Evolutionary conservation across 1,140 invertebrate genomes (phyloP), one percentile per base, ranked within the genome.

Genomic region (Lethrus apterus): DNA sequence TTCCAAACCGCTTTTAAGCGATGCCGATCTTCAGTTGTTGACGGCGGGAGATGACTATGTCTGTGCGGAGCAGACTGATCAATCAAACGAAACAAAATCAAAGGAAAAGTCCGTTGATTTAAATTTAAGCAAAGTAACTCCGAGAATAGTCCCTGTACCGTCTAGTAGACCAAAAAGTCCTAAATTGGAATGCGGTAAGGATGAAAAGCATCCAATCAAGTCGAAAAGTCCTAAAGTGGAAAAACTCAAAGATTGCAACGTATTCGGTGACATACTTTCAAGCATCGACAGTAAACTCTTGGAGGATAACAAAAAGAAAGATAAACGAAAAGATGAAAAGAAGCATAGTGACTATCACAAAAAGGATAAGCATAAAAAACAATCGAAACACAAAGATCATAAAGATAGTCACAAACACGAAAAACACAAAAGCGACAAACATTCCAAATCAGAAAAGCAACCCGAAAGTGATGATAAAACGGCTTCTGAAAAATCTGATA

Each of bases 401-500:
- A 21, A 32, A 21, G n/a, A 36, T 41, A 4, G 53, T 26, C 36
- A 46, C 17, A 18, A 40, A 49, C 29, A 24, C 20, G 35, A 44
- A 24, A 33, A 34, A 40, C 17, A 41, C 20, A 30, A 32, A 41
- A 20, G 14, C 44, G 14, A 46, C 49, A 31, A 43, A 15, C 13
- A 24, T 33, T 19, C 32, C 19, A 9, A 48, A 73, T 56, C 57
- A 64, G 24, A 68, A 72, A 50, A 62, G 21, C 17, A 36, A 65
- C 54, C 58, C 50, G 68, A 74, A 67, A 41, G 32, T 60, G 15
- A 50, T 59, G 0, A 64, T 63, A 35, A 62, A 64, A n/a, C 55
- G 46, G 8, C 59, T 10, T 19, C n/a, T 17, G 2, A 30, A 14
- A 17, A 31, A 48, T 67, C 65, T 50, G 68, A 71, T 13, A 74